Evolutionary conservation across 2,797 vertebrate species (phyloP), one percentile per base, ranked within the genome.

Genomic region (Pteropus rufus): DNA sequence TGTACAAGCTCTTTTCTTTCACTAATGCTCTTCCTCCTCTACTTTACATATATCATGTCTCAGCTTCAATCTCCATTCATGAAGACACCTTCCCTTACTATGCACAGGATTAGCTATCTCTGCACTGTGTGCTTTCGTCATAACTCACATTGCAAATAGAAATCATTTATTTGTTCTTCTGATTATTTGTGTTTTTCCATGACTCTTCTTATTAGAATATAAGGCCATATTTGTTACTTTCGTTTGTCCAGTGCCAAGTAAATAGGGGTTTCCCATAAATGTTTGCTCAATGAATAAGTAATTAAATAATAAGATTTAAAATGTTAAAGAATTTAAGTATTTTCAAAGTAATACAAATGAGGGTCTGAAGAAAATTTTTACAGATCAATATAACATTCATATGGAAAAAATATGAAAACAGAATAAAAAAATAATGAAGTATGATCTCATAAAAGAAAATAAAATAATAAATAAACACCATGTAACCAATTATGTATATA

Each of bases 91-190:
- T 92, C 23, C 5, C 31, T 80, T 58, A 31, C 36, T 12, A 87
- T 26, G 2, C 16, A 64, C 10, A 75, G 26, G 10, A 81, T 67
- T 83, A 80, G 62, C 21, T 7, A 26, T 58, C 39, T 64, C n/a
- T 41, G 36, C 16, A 34, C 12, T 9, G 0, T 44, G 52, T 39
- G 26, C 18, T 64, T 73, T 52, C 94, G 29, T 91, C 18, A 5
- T 69, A 86, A 96, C 34, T 76, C 83, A 60, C 73, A 83, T 15
- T 44, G 3, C n/a, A 94, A 89, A 75, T 31, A 72, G 24, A 96
- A 86, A 80, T 64, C 4, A 80, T 23, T 85, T 89, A 72, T 64
- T 70, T 67, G 75, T 69, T 73, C 54, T 86, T 92, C 41, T 72
- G 16, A 76, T 77, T 69, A 64, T 1, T 70, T 65, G 9, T 85